These are phyloP conservation scores for Megaceryle torquata DNA, from an alignment of 2,113 vertebrate genomes.

Conservation along the genomic window DNA sequence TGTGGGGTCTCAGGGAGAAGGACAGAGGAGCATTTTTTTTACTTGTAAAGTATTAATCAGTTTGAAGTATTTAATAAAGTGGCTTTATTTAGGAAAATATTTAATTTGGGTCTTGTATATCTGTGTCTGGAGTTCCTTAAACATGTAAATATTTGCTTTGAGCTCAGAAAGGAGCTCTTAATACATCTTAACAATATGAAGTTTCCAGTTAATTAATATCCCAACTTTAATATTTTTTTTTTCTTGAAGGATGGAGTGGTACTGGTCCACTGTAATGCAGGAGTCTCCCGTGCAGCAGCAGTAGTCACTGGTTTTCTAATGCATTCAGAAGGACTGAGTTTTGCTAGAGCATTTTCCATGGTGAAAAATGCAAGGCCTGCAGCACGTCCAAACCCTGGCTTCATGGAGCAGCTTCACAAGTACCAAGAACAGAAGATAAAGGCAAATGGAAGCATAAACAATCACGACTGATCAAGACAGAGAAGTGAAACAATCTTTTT, in stretches of 20 bases:
- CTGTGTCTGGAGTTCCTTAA: not conserved
- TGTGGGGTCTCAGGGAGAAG: not conserved
- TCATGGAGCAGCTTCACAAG: constrained; percentile 89
- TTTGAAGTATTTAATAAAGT: not conserved
- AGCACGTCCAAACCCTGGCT: constrained; percentile 89
- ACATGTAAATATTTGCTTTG: not conserved
- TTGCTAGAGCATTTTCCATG: constrained; percentile 82
- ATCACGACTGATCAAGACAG: constrained; percentile 1
- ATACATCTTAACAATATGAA: not conserved
- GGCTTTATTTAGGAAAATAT: not conserved
- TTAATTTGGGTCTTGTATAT: not conserved
- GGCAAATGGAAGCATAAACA: constrained; percentile 46
- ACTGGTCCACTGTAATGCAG: constrained; percentile 93
- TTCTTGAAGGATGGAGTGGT: constrained; percentile 85
- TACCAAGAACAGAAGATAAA: constrained; percentile 73
- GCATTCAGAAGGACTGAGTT: constrained; percentile 82
- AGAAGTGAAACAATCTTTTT: not conserved
- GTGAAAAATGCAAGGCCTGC: constrained; percentile 87
- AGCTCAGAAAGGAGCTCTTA: not conserved
- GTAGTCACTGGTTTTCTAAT: constrained; percentile 92
- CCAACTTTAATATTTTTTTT: not conserved
- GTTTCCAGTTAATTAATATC: not conserved
- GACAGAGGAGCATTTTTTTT: not conserved
- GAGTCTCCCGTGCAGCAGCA: constrained; percentile 88
- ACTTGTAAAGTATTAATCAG: not conserved